Base-by-base conservation (phyloP, 37 sponge, comb jelly and placozoan genomes). In the Lycopodina hypogea region DNA sequence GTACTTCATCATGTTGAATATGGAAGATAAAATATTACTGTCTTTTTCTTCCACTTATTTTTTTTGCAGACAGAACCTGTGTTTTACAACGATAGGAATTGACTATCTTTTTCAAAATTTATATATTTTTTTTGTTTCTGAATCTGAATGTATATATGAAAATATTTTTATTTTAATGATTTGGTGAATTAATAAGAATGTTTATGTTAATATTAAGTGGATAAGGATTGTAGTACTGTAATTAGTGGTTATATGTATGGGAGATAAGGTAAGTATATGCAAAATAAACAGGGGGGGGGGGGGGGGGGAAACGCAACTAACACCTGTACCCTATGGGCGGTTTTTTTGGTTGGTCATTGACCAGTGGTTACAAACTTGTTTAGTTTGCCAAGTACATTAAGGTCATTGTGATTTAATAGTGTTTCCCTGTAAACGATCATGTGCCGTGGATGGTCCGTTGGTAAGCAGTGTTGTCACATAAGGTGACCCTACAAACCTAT, bases 61-160 rank as follows among this genome's bases (percentile, higher is more conserved):
- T 41, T 28, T 18, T 18, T 51, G 36, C 74, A 73, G 74, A 73
- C 74, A n/a, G 74, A 73, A 52, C 74, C 74, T 21, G 74, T 73
- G 56, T 73, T 73, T 30, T 73, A 73, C 55, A 28, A 36, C 34
- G 68, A 68, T 68, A 28, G 14, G 35, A 23, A 62, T 23, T 26
- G 12, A 19, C 17, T 53, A 53, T 17, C 12, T 53, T 53, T 53
- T 12, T 52, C 53, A 18, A 52, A 52, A 52, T 52, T 11, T 52
- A 11, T 18, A 11, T 52, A 52, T 52, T 52, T 52, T 60, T 60
- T 60, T 60, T 60, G 61, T 60, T 23, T n/a, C n/a, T n/a, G n/a
- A n/a, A n/a, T n/a, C n/a, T n/a, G 11, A 60, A 60, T 60, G 61
- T 7, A 60, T n/a, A 53, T 53, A 53, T 19, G 17, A 17, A 19